Percentiles rank a stretch among this genome's conserved stretches.
Conservation (phyloP, 2,797 vertebrate genomes). For the Pseudopleuronectes americanus region DNA sequence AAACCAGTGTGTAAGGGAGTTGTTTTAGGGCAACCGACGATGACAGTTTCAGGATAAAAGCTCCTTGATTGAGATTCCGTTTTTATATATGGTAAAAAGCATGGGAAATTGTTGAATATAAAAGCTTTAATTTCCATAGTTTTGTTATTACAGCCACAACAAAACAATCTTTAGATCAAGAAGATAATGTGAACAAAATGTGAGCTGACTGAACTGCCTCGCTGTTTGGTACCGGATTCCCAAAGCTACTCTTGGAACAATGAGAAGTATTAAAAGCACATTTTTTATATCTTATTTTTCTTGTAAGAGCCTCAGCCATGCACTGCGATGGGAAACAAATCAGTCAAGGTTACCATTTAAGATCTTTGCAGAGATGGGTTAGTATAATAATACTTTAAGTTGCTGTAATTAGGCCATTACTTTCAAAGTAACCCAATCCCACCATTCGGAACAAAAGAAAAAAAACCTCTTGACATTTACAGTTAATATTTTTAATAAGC, state of each 20-base stretch:
- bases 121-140: conserved; percentile 13
- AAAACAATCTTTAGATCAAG: conserved; percentile 37
- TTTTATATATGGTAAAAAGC: conserved; percentile 7
- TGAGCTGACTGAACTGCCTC: conserved; percentile 14
- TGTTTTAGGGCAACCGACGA: conserved; percentile 11
- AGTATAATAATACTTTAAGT: conserved; percentile 65
- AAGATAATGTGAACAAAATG: conserved; percentile 37
- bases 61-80: conserved; percentile 6
- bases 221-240: conserved; percentile 17
- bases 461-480: conserved; percentile 58
- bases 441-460: conserved; percentile 48
- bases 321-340: conserved; percentile 34
- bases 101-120: neutral
- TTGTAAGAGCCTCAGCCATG: conserved; percentile 1
- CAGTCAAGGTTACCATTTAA: conserved; percentile 44
- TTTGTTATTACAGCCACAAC: conserved; percentile 13
- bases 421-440: conserved; percentile 68
- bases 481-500: conserved; percentile 78
- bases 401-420: conserved; percentile 69
- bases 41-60: neutral
- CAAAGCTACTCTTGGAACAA: conserved; percentile 17
- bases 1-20: conserved; percentile 18
- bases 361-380: conserved; percentile 50
- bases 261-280: conserved; percentile 35
- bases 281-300: conserved; percentile 17